Evolutionary conservation across 1,140 invertebrate genomes (phyloP), one percentile per base, ranked within the genome.

Genomic region (Pantala flavescens): DNA sequence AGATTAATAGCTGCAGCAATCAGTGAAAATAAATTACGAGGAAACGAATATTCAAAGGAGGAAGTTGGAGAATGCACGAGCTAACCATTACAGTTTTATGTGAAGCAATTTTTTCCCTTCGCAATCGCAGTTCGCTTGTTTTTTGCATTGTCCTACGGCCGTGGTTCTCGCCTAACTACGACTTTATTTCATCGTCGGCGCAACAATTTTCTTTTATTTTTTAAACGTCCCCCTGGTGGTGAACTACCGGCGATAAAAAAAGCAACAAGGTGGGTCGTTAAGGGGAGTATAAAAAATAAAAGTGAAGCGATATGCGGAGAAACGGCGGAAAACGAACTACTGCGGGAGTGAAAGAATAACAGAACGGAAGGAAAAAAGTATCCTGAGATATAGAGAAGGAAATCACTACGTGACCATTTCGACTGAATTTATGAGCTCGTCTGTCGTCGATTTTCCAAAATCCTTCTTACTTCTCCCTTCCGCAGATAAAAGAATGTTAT

Each of bases 181-280:
- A 16, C 49, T 63, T 63, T 63, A 63, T 63, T 63, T 63, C 49
- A 63, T 63, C 49, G 49, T 21, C 16, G 49, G 49, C 49, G 49
- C 49, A 63, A 63, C 49, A 63, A 63, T 63, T 36, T 63, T 63
- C 49, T 63, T 63, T 21, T 36, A 36, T 63, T 63, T 63, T 63
- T 63, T 63, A 63, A 36, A 36, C 49, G n/a, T 21, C 49, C 49
- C 49, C 49, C 49, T 21, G 12, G 14, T 21, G 49, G 49, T 63
- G 49, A 63, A 63, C 49, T 63, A 63, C 49, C 49, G 49, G 49
- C 49, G 49, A 63, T 63, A 63, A 63, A 63, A 36, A 63, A 63
- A 63, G 49, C 49, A 63, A 63, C 49, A 63, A 63, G 49, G 49
- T 63, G 49, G 49, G 49, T 63, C 49, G 49, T 63, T 63, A 63